Conservation (phyloP, 1,140 invertebrate genomes). For the Papilio polytes region DNA sequence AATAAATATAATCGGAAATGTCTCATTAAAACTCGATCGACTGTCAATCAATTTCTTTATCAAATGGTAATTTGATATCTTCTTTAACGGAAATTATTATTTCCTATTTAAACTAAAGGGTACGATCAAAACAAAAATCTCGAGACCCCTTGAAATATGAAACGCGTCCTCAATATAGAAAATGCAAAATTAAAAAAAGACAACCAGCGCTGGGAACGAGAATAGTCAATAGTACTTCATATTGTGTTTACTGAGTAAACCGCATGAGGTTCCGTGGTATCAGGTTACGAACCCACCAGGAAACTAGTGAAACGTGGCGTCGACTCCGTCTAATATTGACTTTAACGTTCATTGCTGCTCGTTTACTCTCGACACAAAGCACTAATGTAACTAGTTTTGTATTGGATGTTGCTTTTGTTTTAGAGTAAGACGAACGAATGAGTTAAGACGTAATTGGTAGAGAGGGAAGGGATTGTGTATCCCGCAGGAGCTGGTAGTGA, state of each 20-base stretch:
- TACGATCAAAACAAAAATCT: constrained; percentile 54
- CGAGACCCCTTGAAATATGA: constrained; percentile 68
- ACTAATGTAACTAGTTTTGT: constrained; percentile 41
- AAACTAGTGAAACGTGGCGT: constrained; percentile 33
- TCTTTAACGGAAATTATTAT: constrained; percentile 59
- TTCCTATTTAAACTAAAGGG: constrained; percentile 62
- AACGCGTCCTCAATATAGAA: constrained; percentile 67
- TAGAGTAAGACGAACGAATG: constrained; percentile 9
- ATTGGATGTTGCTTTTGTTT: constrained; percentile 51
- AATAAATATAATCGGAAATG: constrained; percentile 41
- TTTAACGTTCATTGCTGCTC: constrained; percentile 48
- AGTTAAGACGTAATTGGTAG: constrained; percentile 45
- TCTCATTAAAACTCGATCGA: constrained; percentile 51
- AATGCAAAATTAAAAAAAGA: constrained; percentile 75
- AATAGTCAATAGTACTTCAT: constrained; percentile 83
- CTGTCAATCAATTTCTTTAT: constrained; percentile 59
- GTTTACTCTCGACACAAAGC: neutral
- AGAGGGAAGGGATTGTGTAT: constrained; percentile 60
- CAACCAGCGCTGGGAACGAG: constrained; percentile 65
- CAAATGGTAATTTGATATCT: constrained; percentile 57
- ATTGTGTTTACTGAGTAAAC: constrained; percentile 79
- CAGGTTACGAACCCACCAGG: constrained; percentile 60
- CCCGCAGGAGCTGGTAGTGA: constrained; percentile 64
- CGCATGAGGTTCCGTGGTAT: constrained; percentile 74
- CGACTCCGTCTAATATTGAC: neutral